A percentile compares a stretch with the other conserved stretches of the same genome.
Evolutionary conservation across 2,113 vertebrate species (phyloP).

Genomic region (Choloepus hoffmanni): DNA sequence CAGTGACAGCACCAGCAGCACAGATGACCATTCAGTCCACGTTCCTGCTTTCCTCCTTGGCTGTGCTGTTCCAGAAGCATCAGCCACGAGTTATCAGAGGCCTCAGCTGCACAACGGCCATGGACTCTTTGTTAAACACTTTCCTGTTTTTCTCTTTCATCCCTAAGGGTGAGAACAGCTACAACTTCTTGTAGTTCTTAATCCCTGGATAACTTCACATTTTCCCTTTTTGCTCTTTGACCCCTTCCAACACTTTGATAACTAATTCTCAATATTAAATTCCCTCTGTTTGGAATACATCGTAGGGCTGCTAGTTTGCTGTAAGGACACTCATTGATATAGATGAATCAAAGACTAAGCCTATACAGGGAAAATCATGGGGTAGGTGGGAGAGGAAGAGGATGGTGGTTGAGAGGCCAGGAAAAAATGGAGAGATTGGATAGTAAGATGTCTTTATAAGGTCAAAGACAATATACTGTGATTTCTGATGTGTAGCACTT

Average conservation of each 20-base stretch:
- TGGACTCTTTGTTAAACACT: neutral
- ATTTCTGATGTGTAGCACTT: neutral
- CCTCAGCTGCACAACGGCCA: neutral
- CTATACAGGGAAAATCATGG: neutral
- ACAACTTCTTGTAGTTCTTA: neutral
- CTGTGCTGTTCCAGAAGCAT: neutral
- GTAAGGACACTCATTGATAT: neutral
- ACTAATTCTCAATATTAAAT: neutral
- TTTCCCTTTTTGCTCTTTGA: neutral
- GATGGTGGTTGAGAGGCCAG: neutral
- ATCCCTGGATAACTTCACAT: neutral
- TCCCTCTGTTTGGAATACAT: neutral
- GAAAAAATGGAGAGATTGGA: neutral
- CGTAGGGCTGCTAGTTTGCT: neutral
- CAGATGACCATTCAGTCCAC: fast-evolving
- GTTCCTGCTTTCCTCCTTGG: neutral
- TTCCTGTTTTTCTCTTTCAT: neutral
- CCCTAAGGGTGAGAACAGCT: neutral
- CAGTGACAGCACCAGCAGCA: neutral
- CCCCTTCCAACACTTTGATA: neutral
- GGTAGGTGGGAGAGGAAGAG: neutral
- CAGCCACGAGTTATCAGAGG: neutral
- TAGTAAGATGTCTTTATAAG: neutral
- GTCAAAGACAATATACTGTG: neutral
- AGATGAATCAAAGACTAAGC: neutral